Base-by-base conservation (phyloP, 2,797 vertebrate species). In the Linurgus olivaceus region DNA sequence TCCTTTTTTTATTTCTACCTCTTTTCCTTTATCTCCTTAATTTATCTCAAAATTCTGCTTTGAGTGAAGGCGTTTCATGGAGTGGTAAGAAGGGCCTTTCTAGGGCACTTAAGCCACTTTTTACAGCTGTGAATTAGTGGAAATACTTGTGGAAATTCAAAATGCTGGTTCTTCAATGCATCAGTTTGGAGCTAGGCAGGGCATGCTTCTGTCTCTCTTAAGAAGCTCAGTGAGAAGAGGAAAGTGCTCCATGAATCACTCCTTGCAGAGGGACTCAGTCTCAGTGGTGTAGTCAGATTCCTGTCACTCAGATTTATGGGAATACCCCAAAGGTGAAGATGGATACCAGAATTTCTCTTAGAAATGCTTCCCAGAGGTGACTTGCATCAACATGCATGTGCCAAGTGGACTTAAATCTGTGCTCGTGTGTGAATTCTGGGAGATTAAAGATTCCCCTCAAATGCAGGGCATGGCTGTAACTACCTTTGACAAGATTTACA, bases 201-300 rank as follows among this genome's bases (percentile, higher is more conserved):
- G 35, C 42, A 44, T 24, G 37, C 15, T 38, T 48, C 48, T 45
- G 8, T 62, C 29, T 42, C 0, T 0, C 29, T 31, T 19, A 40
- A 42, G 50, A 78, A 92, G 20, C 28, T 45, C 73, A 20, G 23
- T 12, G 59, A 55, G 51, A 62, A 48, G 67, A 74, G 45, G 31
- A 15, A 52, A 76, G 59, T 10, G 51, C 45, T 92, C 52, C 29
- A 3, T 62, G 90, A 74, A 71, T 61, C 79, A 35, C 47, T 79
- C 45, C 59, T 77, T 54, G 80, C 45, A 63, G 25, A 40, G 52
- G 58, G 29, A 21, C 51, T 35, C 42, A 25, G 29, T 59, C 59
- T 70, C 31, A 1, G 0, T 10, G 51, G 23, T 42, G 45, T 3
- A 59, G 67, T 29, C 59, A 47, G 63, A 33, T 88, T 73, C 25